Percentiles rank a stretch among this genome's conserved stretches.
phyloP scores from a whole-genome alignment of 2,113 vertebrate species.

The Serilophus lunatus region DNA sequence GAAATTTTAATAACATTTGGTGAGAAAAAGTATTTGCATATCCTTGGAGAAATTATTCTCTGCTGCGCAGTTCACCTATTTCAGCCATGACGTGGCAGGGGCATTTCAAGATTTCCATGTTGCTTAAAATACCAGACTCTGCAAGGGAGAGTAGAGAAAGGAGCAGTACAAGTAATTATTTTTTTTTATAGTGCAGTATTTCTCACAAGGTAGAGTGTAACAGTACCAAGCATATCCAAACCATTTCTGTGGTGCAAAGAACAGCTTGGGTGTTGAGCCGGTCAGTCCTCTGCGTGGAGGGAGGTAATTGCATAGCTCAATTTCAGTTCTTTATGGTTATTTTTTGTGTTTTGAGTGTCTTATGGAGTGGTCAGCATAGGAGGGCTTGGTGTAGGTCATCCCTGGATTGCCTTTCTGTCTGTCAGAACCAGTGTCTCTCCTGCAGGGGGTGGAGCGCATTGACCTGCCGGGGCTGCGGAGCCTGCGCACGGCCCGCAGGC shows the following conservation, averaged over 20 bases:
- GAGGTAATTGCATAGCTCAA: neutral
- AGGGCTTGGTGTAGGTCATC: neutral
- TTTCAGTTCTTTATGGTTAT: neutral
- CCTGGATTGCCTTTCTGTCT: accelerated
- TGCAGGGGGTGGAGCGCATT: slow-evolving; percentile 83
- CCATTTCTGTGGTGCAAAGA: neutral
- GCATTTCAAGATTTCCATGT: neutral
- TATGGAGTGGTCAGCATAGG: accelerated
- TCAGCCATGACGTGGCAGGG: neutral
- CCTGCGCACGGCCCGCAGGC: slow-evolving; percentile 83
- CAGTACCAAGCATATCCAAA: neutral
- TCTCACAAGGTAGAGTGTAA: neutral
- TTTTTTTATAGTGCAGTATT: neutral
- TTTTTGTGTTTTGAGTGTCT: neutral
- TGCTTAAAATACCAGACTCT: neutral
- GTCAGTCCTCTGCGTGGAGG: accelerated
- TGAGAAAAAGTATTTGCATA: neutral
- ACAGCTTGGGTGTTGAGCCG: neutral
- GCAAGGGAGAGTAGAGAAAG: neutral
- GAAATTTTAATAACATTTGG: slow-evolving; percentile 11
- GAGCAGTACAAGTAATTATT: neutral
- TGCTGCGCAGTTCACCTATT: neutral
- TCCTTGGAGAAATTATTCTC: neutral
- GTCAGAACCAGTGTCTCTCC: neutral
- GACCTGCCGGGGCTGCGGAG: slow-evolving; percentile 83